These are phyloP conservation scores for Eremophila alpestris DNA, from an alignment of 2,797 vertebrate genomes.

Conservation along the genomic window DNA sequence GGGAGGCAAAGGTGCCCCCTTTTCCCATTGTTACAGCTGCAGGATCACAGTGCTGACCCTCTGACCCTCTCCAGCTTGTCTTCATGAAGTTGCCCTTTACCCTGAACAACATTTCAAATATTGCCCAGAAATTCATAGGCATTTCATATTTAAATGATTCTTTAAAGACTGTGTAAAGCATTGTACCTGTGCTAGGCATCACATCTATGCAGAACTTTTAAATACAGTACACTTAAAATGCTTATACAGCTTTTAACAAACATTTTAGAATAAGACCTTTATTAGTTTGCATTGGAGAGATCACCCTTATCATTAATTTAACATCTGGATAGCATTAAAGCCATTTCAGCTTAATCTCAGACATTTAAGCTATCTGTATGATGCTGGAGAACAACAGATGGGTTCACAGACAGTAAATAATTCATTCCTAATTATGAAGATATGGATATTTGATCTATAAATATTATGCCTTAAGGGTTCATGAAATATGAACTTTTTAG, in stretches of 20 bases:
- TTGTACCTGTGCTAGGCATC: not conserved
- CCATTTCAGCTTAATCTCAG: not conserved
- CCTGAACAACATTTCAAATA: not conserved
- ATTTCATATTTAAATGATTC: not conserved
- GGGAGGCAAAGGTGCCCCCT: rapidly evolving
- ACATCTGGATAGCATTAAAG: not conserved
- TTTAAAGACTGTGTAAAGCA: not conserved
- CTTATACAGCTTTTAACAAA: not conserved
- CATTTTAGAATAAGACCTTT: not conserved
- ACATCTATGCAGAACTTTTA: not conserved
- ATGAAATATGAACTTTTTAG: not conserved
- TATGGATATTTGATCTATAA: not conserved
- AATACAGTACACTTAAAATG: not conserved
- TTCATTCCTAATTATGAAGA: not conserved
- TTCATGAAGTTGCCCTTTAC: not conserved
- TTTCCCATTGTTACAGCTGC: not conserved
- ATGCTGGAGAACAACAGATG: not conserved
- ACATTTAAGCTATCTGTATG: not conserved
- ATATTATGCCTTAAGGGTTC: not conserved
- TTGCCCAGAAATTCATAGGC: not conserved
- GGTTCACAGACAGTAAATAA: not conserved
- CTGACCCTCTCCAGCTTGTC: not conserved
- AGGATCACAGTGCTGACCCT: rapidly evolving
- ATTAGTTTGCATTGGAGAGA: not conserved
- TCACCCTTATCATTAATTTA: not conserved